Evolutionary conservation across 2,797 vertebrate species (phyloP).

Genomic region (Microhierax caerulescens): DNA sequence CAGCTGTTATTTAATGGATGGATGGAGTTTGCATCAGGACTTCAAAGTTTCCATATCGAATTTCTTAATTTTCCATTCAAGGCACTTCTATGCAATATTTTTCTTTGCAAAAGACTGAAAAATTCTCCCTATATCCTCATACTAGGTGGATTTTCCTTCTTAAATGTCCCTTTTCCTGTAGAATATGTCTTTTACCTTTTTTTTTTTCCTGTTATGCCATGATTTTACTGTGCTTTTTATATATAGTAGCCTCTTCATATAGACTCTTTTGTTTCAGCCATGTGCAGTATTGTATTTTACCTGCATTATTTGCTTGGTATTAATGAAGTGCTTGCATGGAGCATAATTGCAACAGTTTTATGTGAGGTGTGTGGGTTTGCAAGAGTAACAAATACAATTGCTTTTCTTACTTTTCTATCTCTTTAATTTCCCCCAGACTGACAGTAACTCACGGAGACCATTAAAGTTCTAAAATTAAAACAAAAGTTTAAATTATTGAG

Average conservation of each 20-base stretch:
- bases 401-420: background rate
- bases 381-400: background rate
- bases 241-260: background rate
- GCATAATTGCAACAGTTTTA: background rate
- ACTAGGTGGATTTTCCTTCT: background rate
- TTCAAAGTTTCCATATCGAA: background rate
- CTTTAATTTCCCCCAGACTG: background rate
- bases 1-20: background rate
- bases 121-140: background rate
- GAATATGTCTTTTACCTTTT: background rate
- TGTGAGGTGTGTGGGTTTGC: background rate
- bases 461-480: background rate
- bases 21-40: background rate
- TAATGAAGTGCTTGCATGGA: background rate
- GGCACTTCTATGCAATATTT: background rate
- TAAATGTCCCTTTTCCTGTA: background rate
- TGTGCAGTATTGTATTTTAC: background rate
- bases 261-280: background rate
- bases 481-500: background rate
- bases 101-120: background rate
- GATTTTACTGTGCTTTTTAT: background rate
- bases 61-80: background rate
- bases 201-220: background rate
- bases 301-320: background rate
- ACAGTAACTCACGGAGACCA: background rate